phyloP scores from a whole-genome alignment of 2,888 invertebrate species.

The Tenthredo distinguenda region DNA sequence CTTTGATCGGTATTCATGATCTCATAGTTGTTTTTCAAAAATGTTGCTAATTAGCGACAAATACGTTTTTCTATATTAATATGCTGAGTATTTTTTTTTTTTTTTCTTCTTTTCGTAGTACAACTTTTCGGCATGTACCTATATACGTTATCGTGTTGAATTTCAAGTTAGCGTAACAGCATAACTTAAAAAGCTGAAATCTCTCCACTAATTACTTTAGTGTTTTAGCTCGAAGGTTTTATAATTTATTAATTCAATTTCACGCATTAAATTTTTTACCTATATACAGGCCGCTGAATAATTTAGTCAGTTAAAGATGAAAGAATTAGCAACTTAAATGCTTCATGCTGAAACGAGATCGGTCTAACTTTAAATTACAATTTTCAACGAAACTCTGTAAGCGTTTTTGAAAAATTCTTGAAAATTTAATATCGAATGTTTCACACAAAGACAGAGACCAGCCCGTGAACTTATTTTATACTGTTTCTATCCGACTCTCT shows the following conservation, averaged over 20 bases:
- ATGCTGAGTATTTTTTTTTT: not conserved
- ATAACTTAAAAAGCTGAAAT: not conserved
- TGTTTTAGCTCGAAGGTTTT: not conserved
- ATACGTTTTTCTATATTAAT: not conserved
- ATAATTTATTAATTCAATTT: not conserved
- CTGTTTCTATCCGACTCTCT: not conserved
- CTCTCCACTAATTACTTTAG: not conserved
- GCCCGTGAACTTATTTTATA: not conserved
- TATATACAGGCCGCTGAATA: not conserved
- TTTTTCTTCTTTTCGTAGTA: not conserved
- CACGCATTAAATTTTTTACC: not conserved
- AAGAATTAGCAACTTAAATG: not conserved
- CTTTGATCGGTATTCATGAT: no score
- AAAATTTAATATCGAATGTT: not conserved
- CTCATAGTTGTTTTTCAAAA: no score
- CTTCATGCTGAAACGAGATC: not conserved
- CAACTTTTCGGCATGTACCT: not conserved
- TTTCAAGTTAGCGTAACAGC: conserved; percentile 5
- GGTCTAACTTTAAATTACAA: not conserved
- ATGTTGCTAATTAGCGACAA: not conserved
- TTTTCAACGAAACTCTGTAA: not conserved
- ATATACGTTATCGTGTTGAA: not conserved
- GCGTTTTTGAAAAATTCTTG: not conserved
- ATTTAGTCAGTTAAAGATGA: conserved; percentile 1
- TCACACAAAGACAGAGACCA: not conserved